phyloP scores from a whole-genome alignment of 2,888 invertebrate genomes.

The Torymus texanus region DNA sequence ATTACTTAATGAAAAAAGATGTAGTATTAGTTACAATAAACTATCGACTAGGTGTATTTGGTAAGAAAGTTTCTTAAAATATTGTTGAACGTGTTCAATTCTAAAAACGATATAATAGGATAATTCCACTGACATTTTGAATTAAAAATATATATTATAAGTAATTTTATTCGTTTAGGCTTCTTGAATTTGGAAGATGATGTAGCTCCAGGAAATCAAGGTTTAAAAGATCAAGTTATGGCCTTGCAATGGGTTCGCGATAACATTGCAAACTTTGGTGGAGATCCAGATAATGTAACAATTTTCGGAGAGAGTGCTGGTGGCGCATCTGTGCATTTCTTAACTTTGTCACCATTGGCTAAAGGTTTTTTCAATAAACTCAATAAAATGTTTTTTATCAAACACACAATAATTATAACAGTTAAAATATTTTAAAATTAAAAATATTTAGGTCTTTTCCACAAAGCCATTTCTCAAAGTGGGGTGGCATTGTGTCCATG shows the following conservation, averaged over 20 bases:
- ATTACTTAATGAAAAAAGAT: conserved; percentile 59
- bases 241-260: conserved; percentile 62
- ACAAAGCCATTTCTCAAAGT: conserved; percentile 69
- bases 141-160: too few relatives aligned
- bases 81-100: too few relatives aligned
- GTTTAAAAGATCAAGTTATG: conserved; percentile 62
- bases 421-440: too few relatives aligned
- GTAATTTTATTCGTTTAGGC: conserved; percentile 37
- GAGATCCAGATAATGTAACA: conserved; percentile 63
- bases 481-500: conserved; percentile 62
- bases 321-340: conserved; percentile 58
- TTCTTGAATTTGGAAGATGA: conserved; percentile 59
- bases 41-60: conserved; percentile 60
- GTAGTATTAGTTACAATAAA: conserved; percentile 60
- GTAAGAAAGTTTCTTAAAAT: conserved; percentile 39
- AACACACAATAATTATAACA: too few relatives aligned
- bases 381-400: too few relatives aligned
- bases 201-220: conserved; percentile 62
- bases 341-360: conserved; percentile 57
- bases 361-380: conserved; percentile 47
- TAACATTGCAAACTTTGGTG: conserved; percentile 62
- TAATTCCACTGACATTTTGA: too few relatives aligned
- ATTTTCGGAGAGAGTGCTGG: conserved; percentile 64
- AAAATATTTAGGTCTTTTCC: conserved; percentile 62
- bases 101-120: too few relatives aligned